phyloP scores from a whole-genome alignment of 2,888 invertebrate genomes.

The Drosophila mercatorum region DNA sequence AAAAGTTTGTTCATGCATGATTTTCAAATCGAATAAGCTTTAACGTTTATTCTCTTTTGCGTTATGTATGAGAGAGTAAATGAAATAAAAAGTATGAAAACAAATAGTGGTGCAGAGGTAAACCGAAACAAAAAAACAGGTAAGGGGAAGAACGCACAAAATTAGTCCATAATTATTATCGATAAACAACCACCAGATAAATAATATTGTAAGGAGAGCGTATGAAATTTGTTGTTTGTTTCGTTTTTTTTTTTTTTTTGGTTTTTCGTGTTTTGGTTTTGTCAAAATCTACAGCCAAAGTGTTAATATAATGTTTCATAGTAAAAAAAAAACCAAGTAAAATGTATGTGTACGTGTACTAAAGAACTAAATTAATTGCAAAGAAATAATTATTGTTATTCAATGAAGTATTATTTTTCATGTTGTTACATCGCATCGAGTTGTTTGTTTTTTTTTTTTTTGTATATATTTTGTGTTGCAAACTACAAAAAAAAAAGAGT shows the following conservation, averaged over 20 bases:
- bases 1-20: conserved; percentile 48
- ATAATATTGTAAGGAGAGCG: conserved; percentile 47
- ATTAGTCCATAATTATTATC: conserved; percentile 69
- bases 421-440: too few relatives aligned
- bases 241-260: conserved; percentile 9
- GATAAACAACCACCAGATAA: conserved; percentile 70
- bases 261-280: conserved; percentile 47
- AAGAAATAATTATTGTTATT: too few relatives aligned
- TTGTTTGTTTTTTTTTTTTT: too few relatives aligned
- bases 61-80: conserved; percentile 36
- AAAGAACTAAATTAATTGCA: too few relatives aligned
- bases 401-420: too few relatives aligned
- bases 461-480: conserved; percentile 44
- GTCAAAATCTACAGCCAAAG: conserved; percentile 82
- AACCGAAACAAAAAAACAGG: conserved; percentile 28
- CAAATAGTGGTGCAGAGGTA: conserved; percentile 50
- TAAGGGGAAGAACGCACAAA: conserved; percentile 63
- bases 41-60: conserved; percentile 49
- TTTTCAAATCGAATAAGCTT: conserved; percentile 19
- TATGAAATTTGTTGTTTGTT: conserved; percentile 61
- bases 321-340: too few relatives aligned
- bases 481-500: conserved; percentile 59
- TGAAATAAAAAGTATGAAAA: conserved; percentile 34
- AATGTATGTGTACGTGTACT: too few relatives aligned
- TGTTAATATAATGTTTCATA: conserved; percentile 67